phyloP scores from a whole-genome alignment of 2,113 vertebrate genomes.

The Cheilinus undulatus region DNA sequence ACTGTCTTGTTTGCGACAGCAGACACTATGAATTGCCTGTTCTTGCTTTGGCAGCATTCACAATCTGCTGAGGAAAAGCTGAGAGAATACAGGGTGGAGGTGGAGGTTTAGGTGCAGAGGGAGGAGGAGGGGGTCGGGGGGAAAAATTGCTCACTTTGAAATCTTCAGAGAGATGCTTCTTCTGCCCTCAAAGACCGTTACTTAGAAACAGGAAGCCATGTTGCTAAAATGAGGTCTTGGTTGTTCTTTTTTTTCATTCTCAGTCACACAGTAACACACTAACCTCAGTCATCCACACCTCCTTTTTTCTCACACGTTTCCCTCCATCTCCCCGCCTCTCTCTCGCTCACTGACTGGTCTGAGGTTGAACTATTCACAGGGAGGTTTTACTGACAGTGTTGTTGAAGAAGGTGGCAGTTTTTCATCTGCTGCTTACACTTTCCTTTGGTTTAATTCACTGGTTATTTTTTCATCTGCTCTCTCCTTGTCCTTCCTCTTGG shows the following conservation, averaged over 20 bases:
- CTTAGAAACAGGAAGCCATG: slow-evolving; percentile 67
- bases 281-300: slow-evolving; percentile 1
- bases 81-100: background rate
- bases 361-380: background rate
- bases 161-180: slow-evolving; percentile 70
- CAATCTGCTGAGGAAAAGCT: slow-evolving; percentile 41
- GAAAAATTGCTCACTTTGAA: background rate
- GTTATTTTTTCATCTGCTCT: too few species aligned
- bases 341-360: slow-evolving; percentile 22
- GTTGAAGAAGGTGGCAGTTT: background rate
- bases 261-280: slow-evolving; percentile 12
- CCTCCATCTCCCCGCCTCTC: background rate
- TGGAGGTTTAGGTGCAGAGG: background rate
- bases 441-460: background rate
- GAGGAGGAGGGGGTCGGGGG: background rate
- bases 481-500: background rate
- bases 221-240: slow-evolving; percentile 55
- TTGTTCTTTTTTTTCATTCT: slow-evolving; percentile 17
- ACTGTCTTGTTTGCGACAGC: slow-evolving; percentile 30
- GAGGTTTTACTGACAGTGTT: too few species aligned
- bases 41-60: slow-evolving; percentile 53
- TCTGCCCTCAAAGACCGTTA: slow-evolving; percentile 65
- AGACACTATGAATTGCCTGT: slow-evolving; percentile 26
- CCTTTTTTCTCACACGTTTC: background rate
- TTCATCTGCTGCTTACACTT: slow-evolving; percentile 8